Conservation (phyloP, 2,797 vertebrate species). For the Neomorphus geoffroyi region DNA sequence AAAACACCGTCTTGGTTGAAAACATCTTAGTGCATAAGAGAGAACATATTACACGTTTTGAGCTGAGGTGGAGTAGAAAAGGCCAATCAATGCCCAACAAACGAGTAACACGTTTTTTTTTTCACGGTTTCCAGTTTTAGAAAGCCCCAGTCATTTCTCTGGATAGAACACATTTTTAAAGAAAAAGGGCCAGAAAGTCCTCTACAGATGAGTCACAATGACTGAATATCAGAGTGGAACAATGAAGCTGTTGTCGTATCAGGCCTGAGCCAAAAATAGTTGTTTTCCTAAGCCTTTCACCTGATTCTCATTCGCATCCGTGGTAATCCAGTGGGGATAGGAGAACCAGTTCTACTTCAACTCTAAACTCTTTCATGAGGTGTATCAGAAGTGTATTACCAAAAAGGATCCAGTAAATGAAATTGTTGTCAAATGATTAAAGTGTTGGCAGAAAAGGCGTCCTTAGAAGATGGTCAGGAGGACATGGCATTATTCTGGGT, state of each 20-base stretch:
- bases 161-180: constrained; percentile 13
- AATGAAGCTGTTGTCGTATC: background rate
- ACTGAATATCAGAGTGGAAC: background rate
- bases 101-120: background rate
- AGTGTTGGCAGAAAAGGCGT: background rate
- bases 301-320: background rate
- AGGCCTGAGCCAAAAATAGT: constrained; percentile 42
- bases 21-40: background rate
- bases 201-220: constrained; percentile 23
- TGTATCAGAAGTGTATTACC: background rate
- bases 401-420: background rate
- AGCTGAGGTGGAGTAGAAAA: background rate
- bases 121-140: constrained; percentile 26
- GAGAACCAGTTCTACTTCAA: constrained; percentile 4
- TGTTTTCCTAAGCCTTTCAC: constrained; percentile 52
- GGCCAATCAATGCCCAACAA: background rate
- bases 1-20: background rate
- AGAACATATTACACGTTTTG: background rate
- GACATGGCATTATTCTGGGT: background rate
- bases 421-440: background rate
- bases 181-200: constrained; percentile 54
- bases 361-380: background rate
- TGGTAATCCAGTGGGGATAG: background rate
- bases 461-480: background rate
- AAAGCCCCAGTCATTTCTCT: background rate